Conservation (phyloP, 2,113 vertebrate species). For the Nematolebias whitei region DNA sequence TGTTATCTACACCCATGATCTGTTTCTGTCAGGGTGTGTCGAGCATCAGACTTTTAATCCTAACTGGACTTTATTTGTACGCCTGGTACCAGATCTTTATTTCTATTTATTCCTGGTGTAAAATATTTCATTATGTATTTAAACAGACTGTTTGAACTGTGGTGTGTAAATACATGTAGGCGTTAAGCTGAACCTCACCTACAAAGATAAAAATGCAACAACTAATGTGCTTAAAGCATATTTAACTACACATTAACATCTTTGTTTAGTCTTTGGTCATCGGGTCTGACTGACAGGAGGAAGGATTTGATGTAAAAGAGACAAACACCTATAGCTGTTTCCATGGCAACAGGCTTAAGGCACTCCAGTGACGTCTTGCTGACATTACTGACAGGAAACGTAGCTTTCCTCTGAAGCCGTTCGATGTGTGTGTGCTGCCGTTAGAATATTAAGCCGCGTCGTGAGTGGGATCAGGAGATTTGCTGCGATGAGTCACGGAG, state of each 20-base stretch:
- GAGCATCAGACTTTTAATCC: too few species aligned
- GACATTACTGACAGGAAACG: conserved; percentile 39
- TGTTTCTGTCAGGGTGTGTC: conserved; percentile 1
- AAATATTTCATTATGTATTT: too few species aligned
- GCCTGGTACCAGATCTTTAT: not conserved
- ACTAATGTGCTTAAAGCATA: not conserved
- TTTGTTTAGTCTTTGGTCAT: not conserved
- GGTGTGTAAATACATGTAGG: not conserved
- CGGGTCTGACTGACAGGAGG: not conserved
- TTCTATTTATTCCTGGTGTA: conserved; percentile 12
- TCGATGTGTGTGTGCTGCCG: conserved; percentile 26
- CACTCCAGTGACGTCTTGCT: not conserved
- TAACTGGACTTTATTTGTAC: not conserved
- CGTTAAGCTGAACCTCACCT: not conserved
- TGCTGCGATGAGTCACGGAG: conserved; percentile 54
- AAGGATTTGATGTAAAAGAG: not conserved
- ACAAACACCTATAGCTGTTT: conserved; percentile 32
- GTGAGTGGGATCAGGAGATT: conserved; percentile 44
- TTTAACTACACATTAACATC: not conserved
- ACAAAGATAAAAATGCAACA: not conserved
- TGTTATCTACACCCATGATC: conserved; percentile 19
- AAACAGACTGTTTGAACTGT: conserved; percentile 11
- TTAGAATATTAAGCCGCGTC: conserved; percentile 44
- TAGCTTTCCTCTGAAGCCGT: conserved; percentile 8
- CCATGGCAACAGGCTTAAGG: conserved; percentile 53